Base-by-base conservation (phyloP, 2,797 vertebrate species). In the Anniella stebbinsi region DNA sequence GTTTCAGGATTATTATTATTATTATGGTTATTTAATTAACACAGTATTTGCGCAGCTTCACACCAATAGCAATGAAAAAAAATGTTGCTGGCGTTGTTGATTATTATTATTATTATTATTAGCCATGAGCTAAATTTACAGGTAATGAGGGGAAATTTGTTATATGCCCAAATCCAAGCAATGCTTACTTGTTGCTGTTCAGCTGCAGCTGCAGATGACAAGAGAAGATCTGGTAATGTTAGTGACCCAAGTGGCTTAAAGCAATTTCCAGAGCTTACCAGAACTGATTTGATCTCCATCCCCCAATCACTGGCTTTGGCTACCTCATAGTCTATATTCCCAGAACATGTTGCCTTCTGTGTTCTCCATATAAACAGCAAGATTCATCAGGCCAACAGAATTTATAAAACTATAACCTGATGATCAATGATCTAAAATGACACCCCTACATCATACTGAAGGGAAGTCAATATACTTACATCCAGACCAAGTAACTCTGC, bases 361-460 rank as follows among this genome's bases (percentile, higher is more conserved):
- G 76, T 92, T 80, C 2, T 38, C n/a, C 60, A 57, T 30, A 17
- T 45, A 57, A 92, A 80, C 36, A 94, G 45, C 75, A 57, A 84
- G n/a, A 87, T 0, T 18, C 91, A 87, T 87, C 63, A 91, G 41
- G 0, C 41, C 5, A 75, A 87, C 70, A 91, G 89, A 92, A 94
- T 88, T 89, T 86, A 60, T 83, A 57, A 84, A 88, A 92, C 90
- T 23, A 88, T 13, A 84, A 77, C 9, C 0, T 72, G 84, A 92
- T 90, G 94, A 92, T 95, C 92, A 87, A 88, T 93, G 91, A 72
- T 33, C 45, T 8, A 89, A 92, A 90, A 93, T 83, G 92, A 89
- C 41, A 93, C 18, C 80, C 90, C 70, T 92, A n/a, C 51, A 51
- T 95, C 83, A 92, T 89, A 87, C 91, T 92, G 91, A 93, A 84